These are phyloP conservation scores for Gobio occitaniae DNA, from an alignment of 2,797 vertebrate species.

Conservation along the genomic window DNA sequence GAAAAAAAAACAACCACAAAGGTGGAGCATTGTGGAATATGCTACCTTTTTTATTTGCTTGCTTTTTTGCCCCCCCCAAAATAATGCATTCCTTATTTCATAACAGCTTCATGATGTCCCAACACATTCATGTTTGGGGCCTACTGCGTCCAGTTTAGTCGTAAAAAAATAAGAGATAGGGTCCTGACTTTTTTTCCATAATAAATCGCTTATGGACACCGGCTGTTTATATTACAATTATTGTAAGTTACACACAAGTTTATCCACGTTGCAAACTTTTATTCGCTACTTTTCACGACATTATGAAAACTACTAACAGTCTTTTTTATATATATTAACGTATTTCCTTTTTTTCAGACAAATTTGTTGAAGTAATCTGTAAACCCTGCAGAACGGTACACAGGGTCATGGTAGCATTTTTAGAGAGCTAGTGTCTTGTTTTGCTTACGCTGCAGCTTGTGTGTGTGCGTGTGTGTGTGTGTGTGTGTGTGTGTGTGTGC, in stretches of 20 bases:
- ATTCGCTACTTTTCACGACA: neutral
- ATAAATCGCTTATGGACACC: neutral
- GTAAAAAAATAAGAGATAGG: neutral
- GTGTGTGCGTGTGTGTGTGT: neutral
- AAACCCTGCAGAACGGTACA: neutral
- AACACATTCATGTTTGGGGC: slow-evolving; percentile 9
- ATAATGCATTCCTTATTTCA: neutral
- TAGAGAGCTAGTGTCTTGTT: slow-evolving; percentile 2
- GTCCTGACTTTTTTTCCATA: neutral
- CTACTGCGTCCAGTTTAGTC: slow-evolving; percentile 9
- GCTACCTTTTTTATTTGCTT: neutral
- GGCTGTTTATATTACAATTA: neutral
- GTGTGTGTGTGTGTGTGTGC: neutral
- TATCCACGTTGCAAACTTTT: neutral
- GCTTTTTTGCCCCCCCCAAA: neutral
- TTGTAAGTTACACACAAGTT: neutral
- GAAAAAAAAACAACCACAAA: neutral
- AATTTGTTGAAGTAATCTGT: neutral
- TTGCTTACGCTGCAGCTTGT: slow-evolving; percentile 5
- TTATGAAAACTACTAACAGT: neutral
- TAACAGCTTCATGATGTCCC: neutral
- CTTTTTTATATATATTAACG: neutral
- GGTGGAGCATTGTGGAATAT: neutral
- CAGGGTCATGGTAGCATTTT: neutral
- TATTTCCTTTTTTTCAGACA: no score